These are phyloP conservation scores for Triplophysa bombifrons DNA, from an alignment of 2,797 vertebrate genomes.

Conservation along the genomic window DNA sequence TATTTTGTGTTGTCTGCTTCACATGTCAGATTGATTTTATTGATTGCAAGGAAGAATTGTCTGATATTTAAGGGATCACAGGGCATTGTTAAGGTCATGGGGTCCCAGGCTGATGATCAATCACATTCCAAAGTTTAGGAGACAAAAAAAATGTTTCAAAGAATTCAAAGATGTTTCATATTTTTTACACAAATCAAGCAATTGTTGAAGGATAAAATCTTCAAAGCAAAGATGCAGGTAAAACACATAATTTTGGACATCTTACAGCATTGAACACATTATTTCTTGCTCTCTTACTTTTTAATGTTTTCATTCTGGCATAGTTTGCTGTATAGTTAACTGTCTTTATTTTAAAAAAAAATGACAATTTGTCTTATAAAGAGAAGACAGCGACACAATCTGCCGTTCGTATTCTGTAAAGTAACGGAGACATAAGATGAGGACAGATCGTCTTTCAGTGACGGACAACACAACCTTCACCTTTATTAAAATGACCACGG, in stretches of 20 bases:
- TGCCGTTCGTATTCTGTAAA: background rate
- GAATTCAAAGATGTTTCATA: too few species aligned
- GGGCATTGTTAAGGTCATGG: background rate
- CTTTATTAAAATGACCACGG: constrained; percentile 55
- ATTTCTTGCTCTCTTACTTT: too few species aligned
- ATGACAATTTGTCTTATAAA: background rate
- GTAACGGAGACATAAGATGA: background rate
- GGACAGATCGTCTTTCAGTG: constrained; percentile 35
- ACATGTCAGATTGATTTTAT: background rate
- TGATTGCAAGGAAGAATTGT: background rate
- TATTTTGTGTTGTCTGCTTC: background rate
- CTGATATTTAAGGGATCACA: background rate
- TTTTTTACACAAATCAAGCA: too few species aligned
- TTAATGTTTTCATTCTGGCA: too few species aligned
- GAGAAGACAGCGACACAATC: background rate
- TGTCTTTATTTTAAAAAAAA: background rate
- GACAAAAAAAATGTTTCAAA: too few species aligned
- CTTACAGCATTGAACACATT: too few species aligned
- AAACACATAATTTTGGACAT: too few species aligned
- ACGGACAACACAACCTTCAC: constrained; percentile 54
- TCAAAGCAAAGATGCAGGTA: too few species aligned
- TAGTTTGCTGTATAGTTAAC: background rate
- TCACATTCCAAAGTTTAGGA: too few species aligned
- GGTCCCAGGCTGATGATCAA: background rate
- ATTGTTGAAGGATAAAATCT: too few species aligned